Conservation (phyloP, 2,888 invertebrate genomes). For the Pyrrhosoma nymphula region DNA sequence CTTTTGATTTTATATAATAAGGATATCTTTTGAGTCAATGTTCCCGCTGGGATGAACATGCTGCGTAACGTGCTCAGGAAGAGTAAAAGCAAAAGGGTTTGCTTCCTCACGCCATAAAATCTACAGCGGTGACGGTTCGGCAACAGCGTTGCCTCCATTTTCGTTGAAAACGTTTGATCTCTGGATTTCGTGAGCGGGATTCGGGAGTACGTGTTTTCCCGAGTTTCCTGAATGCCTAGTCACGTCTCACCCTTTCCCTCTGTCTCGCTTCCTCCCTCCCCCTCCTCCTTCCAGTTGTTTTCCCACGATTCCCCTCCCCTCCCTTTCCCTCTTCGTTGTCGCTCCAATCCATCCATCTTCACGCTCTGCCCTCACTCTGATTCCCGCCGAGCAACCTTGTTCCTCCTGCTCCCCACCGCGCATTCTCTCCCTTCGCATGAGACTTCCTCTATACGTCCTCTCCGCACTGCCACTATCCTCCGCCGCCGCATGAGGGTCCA, state of each 20-base stretch:
- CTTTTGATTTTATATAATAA: too few species aligned
- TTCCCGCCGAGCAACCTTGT: not conserved
- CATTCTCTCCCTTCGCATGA: not conserved
- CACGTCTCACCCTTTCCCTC: not conserved
- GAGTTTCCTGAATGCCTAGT: slow-evolving; percentile 38
- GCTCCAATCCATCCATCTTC: slow-evolving; percentile 17
- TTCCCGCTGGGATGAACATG: not conserved
- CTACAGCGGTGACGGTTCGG: slow-evolving; percentile 1
- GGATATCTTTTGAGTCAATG: too few species aligned
- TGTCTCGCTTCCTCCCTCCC: not conserved
- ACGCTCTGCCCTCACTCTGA: not conserved
- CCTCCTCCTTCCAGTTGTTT: not conserved
- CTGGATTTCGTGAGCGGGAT: slow-evolving; percentile 43
- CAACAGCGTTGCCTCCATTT: slow-evolving; percentile 7
- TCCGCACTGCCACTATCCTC: not conserved
- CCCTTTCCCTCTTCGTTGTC: not conserved
- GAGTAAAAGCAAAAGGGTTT: not conserved
- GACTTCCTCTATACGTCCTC: slow-evolving; percentile 19
- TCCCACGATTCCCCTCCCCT: not conserved
- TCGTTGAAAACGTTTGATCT: slow-evolving; percentile 43
- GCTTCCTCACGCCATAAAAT: not conserved
- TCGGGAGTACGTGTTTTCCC: not conserved
- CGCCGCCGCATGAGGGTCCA: not conserved
- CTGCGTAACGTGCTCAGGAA: not conserved
- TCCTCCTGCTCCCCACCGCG: not conserved